Evolutionary conservation across 1,140 invertebrate species (phyloP).

Genomic region (Drosophila lini): DNA sequence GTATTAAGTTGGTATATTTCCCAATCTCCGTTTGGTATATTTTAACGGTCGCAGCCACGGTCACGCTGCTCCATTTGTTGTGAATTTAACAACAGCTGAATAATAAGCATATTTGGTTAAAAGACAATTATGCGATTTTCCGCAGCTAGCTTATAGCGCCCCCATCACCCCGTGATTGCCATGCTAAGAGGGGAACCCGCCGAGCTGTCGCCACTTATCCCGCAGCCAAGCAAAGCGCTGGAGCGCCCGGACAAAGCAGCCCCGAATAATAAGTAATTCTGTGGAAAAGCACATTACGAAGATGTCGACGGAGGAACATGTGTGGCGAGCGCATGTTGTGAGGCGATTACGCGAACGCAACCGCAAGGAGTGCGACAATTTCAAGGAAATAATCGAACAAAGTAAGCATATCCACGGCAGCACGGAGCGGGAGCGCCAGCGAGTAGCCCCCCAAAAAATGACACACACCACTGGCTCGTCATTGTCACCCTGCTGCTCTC

Average conservation of each 20-base stretch:
- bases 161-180: slow-evolving; percentile 15
- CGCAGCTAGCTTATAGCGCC: slow-evolving; percentile 33
- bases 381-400: slow-evolving; percentile 87
- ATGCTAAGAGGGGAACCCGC: slow-evolving; percentile 21
- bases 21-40: neutral
- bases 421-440: neutral
- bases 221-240: slow-evolving; percentile 5
- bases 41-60: neutral
- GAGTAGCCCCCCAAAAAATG: slow-evolving; percentile 1
- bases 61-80: slow-evolving; percentile 21
- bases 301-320: slow-evolving; percentile 67
- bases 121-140: slow-evolving; percentile 35
- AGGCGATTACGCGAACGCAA: slow-evolving; percentile 86
- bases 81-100: slow-evolving; percentile 33
- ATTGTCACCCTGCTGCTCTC: slow-evolving; percentile 6
- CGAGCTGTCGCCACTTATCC: slow-evolving; percentile 17
- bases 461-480: slow-evolving; percentile 18
- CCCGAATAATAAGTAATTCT: slow-evolving; percentile 21
- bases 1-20: neutral
- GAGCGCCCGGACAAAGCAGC: slow-evolving; percentile 5
- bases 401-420: slow-evolving; percentile 84
- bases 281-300: slow-evolving; percentile 15
- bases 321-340: slow-evolving; percentile 87
- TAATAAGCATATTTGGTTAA: slow-evolving; percentile 33
- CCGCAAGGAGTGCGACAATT: slow-evolving; percentile 86